A percentile compares a stretch with the other conserved stretches of the same genome.
Conservation (phyloP, 35 echinoderm and acorn worm species). For the Lytechinus pictus region DNA sequence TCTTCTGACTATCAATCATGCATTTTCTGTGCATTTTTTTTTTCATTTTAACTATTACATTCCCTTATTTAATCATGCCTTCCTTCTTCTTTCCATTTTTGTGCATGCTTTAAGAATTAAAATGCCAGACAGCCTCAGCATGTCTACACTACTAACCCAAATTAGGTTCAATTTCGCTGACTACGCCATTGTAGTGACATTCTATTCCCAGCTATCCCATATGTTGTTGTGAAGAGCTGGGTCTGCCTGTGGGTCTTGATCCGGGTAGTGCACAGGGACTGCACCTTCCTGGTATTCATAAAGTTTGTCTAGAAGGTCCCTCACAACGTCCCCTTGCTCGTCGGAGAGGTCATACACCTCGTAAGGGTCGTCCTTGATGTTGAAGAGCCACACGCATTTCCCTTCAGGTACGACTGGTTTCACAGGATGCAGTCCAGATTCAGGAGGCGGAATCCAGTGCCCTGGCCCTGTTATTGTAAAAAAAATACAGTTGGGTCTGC, state of each 20-base stretch:
- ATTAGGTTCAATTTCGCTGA: too few species aligned
- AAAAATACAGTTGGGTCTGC: too few species aligned
- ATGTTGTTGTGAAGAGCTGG: constrained; percentile 79
- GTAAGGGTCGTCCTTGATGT: constrained; percentile 81
- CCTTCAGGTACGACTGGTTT: constrained; percentile 58
- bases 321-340: constrained; percentile 55
- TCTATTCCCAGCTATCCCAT: constrained; percentile 69
- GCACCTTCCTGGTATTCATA: constrained; percentile 61
- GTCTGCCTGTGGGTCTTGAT: constrained; percentile 62
- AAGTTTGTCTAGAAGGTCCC: constrained; percentile 53
- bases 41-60: too few species aligned
- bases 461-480: constrained; percentile 68
- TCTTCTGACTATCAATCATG: too few species aligned
- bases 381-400: constrained; percentile 81
- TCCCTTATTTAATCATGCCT: too few species aligned
- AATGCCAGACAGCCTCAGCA: too few species aligned
- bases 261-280: constrained; percentile 70
- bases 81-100: too few species aligned
- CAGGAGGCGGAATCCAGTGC: constrained; percentile 86
- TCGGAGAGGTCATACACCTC: constrained; percentile 81
- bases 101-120: too few species aligned
- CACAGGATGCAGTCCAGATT: constrained; percentile 63
- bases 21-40: too few species aligned
- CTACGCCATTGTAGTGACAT: too few species aligned
- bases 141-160: too few species aligned